Base-by-base conservation (phyloP, 2,113 vertebrate genomes). In the Leptobrachium ailaonicum region DNA sequence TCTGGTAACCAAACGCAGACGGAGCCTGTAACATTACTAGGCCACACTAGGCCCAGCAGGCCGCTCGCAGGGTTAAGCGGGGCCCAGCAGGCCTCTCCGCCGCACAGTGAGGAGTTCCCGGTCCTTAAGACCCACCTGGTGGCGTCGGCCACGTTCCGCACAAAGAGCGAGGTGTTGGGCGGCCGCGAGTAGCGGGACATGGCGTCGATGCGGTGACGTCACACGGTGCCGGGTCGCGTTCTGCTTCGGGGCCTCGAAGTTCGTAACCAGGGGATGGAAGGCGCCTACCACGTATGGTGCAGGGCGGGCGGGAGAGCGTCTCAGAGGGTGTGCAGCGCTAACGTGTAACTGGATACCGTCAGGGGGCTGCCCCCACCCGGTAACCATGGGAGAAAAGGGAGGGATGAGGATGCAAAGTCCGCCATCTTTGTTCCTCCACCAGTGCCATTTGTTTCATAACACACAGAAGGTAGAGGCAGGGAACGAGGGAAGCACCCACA, bases 171-270 rank as follows among this genome's bases (percentile, higher is more conserved):
- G 44, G 89, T 90, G 82, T 91, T 91, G 75, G 90, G 89, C 77
- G 90, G 90, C 82, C 90, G 86, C 64, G 88, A 88, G 76, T 91
- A 91, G 79, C 89, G 89, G 83, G 90, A 91, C 90, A 91, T 91
- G 41, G 3, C 68, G 66, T 13, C 11, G 8, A 2, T 2, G 63
- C 32, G 40, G 9, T n/a, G 20, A 10, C 41, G 54, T 73, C 69
- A 56, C 14, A 13, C 4, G 2, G n/a, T 2, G 43, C 43, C 2
- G 20, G 41, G 47, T 40, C 20, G 6, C 73, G 4, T 9, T 12
- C 20, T 1, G 20, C 20, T 32, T 32, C 20, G 20, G 20, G 20
- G 20, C 43, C 50, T 4, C 47, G 32, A 43, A 2, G 63, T 42
- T 0, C 12, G 1, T 2, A 13, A 40, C 2, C 54, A 4, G 42